phyloP scores from a whole-genome alignment of 2,888 invertebrate species.

The Drosophila phalerata region DNA sequence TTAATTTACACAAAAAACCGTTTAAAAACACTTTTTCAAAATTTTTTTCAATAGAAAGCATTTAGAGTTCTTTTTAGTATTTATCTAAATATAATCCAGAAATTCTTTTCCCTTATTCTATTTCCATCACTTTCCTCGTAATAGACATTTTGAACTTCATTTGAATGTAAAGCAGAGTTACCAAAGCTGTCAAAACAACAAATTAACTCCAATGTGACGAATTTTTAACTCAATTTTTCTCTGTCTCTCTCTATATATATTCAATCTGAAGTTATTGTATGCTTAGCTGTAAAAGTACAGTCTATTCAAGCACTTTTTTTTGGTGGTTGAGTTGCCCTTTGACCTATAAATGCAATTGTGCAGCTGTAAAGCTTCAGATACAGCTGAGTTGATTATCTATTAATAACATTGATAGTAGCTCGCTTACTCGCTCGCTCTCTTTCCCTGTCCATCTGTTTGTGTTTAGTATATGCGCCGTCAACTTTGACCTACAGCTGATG shows the following conservation, averaged over 20 bases:
- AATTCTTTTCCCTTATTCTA: neutral
- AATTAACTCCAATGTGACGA: neutral
- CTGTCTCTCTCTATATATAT: neutral
- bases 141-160: neutral
- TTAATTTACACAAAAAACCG: too few species aligned
- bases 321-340: neutral
- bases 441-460: neutral
- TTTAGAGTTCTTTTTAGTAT: too few species aligned
- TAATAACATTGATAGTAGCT: neutral
- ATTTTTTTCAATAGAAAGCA: too few species aligned
- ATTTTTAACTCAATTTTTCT: neutral
- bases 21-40: too few species aligned
- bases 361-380: neutral
- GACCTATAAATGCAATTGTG: conserved; percentile 1
- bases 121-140: neutral
- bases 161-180: neutral
- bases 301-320: neutral
- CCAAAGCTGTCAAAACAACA: neutral
- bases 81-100: neutral
- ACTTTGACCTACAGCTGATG: neutral
- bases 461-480: neutral
- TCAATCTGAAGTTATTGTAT: neutral
- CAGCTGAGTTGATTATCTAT: conserved; percentile 3
- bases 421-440: neutral
- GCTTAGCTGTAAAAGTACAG: neutral